Conservation (phyloP, 64 coral and sea anemone species). For the Actinia tenebrosa region DNA sequence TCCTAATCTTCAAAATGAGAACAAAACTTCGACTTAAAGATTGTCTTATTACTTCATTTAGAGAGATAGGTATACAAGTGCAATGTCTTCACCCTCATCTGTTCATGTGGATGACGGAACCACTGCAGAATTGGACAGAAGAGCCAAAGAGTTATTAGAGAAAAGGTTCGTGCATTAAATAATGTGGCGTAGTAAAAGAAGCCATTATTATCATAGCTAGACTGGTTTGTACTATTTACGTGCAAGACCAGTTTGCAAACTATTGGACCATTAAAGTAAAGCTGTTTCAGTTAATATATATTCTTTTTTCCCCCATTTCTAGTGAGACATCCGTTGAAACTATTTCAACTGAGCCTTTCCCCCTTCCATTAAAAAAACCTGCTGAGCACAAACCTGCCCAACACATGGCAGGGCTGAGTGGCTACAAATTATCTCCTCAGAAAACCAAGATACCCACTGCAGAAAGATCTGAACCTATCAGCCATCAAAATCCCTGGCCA, state of each 20-base stretch:
- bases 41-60: neutral
- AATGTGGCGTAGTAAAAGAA: no score
- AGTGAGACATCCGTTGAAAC: constrained; percentile 84
- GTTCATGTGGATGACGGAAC: constrained; percentile 46
- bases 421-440: neutral
- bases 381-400: neutral
- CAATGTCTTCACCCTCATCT: constrained; percentile 40
- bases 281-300: neutral
- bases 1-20: no score
- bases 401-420: neutral
- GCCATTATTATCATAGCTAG: no score
- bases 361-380: constrained; percentile 15
- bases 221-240: no score
- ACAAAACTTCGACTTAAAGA: neutral
- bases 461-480: neutral
- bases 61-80: neutral
- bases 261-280: no score
- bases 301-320: neutral
- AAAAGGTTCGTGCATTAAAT: constrained; percentile 53
- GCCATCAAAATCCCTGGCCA: constrained; percentile 35
- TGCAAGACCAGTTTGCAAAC: no score
- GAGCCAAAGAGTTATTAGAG: constrained; percentile 78
- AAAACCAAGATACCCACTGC: neutral
- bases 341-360: constrained; percentile 51
- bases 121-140: constrained; percentile 57